Evolutionary conservation across 2,113 vertebrate species (phyloP), one percentile per base, ranked within the genome.

Genomic region (Mirza zaza): DNA sequence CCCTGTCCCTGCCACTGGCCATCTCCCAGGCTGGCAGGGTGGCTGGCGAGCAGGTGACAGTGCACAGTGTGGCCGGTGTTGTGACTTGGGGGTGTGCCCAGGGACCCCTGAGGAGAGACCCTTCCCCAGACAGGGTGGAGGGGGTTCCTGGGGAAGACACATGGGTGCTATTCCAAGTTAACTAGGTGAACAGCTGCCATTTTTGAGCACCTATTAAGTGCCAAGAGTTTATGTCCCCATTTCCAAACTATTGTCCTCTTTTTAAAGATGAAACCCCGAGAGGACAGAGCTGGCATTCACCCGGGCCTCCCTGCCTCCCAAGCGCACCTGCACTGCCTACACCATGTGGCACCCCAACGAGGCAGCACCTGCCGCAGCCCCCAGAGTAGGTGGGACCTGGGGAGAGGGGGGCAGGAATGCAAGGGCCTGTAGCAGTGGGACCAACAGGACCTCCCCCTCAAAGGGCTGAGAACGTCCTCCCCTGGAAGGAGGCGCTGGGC

Each of bases 11-110:
- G 68, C 34, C 12, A 0, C 20, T 15, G 50, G 36, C 32, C 21
- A 23, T 12, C 20, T 42, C 23, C 48, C 39, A 14, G 59, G 55
- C 21, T 14, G 12, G 20, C 9, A 34, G 45, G 68, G 4, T 8
- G 0, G 63, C 9, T 0, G 32, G 71, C 2, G 9, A 45, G 29
- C 12, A 3, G 27, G 48, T 25, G 23, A 39, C 12, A 0, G 34
- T 21, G 2, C 48, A 27, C 8, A 0, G 75, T 8, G 25, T 32
- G 63, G 4, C 1, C 5, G 18, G 57, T 29, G 45, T 23, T 6
- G 5, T 23, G 20, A 77, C 59, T 7, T 71, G 27, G 39, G 48
- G 29, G 29, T 4, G 27, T 63, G 25, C 67, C 45, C 20, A 1
- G 59, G 48, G 59, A 10, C 52, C 42, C 20, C 18, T 11, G 68